phyloP scores from a whole-genome alignment of 2,888 invertebrate species.

The Opisthograptis luteolata region DNA sequence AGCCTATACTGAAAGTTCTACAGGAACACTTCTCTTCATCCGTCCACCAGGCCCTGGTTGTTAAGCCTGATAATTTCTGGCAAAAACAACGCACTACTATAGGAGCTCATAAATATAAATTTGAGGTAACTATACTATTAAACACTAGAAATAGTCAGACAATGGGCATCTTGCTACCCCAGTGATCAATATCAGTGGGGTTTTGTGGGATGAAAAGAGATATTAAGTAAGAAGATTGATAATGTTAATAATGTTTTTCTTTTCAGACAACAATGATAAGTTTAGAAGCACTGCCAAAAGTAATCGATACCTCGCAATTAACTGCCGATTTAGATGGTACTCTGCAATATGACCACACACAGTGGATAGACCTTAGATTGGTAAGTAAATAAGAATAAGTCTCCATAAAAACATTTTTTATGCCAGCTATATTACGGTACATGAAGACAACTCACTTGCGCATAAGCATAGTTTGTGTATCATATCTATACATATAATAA shows the following conservation, averaged over 20 bases:
- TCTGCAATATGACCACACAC: slow-evolving; percentile 97
- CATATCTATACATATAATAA: too few species aligned
- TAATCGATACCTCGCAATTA: slow-evolving; percentile 96
- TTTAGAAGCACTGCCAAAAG: slow-evolving; percentile 96
- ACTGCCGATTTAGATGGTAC: slow-evolving; percentile 97
- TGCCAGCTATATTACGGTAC: too few species aligned
- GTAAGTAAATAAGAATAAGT: too few species aligned
- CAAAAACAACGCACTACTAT: slow-evolving; percentile 99
- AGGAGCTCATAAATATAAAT: slow-evolving; percentile 99
- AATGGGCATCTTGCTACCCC: too few species aligned
- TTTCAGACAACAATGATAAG: slow-evolving; percentile 97
- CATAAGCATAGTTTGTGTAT: too few species aligned
- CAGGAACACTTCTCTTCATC: slow-evolving; percentile 97
- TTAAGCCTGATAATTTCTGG: slow-evolving; percentile 99
- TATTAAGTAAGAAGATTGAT: too few species aligned
- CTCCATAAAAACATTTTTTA: too few species aligned
- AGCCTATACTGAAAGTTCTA: slow-evolving; percentile 98
- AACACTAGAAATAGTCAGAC: background rate
- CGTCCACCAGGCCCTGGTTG: slow-evolving; percentile 97
- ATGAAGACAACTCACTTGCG: too few species aligned
- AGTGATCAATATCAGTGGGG: too few species aligned
- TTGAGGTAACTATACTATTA: slow-evolving; percentile 89
- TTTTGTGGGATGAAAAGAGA: too few species aligned
- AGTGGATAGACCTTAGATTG: slow-evolving; percentile 98
- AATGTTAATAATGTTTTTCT: slow-evolving; percentile 24